phyloP scores from a whole-genome alignment of 2,888 invertebrate species.

The Pachymerium ferrugineum region DNA sequence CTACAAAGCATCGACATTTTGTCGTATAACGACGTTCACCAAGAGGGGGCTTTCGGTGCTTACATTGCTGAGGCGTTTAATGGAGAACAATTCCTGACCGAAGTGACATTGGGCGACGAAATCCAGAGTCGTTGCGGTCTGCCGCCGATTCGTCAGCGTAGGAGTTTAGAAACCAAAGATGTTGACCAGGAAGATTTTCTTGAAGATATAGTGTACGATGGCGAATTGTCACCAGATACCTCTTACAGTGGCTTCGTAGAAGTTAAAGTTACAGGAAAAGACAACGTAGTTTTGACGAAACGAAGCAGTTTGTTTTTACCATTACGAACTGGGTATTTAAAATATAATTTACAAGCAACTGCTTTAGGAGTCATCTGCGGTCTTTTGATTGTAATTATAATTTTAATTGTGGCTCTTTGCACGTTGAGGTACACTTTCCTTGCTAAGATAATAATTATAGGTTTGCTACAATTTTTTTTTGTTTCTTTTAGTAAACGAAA shows the following conservation, averaged over 20 bases:
- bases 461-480: not conserved
- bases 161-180: not conserved
- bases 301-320: constrained; percentile 31
- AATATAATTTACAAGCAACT: constrained; percentile 30
- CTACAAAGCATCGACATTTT: constrained; percentile 58
- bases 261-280: constrained; percentile 54
- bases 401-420: constrained; percentile 29
- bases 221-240: constrained; percentile 65
- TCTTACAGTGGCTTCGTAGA: constrained; percentile 83
- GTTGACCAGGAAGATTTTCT: not conserved
- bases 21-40: constrained; percentile 68
- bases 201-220: constrained; percentile 54
- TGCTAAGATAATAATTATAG: not conserved
- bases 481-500: constrained; percentile 11
- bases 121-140: constrained; percentile 33
- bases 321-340: constrained; percentile 19
- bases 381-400: constrained; percentile 31
- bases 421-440: constrained; percentile 20
- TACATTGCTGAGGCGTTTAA: constrained; percentile 82
- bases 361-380: constrained; percentile 32
- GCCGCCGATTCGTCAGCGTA: not conserved
- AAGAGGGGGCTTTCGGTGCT: constrained; percentile 62
- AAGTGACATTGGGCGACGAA: constrained; percentile 35
- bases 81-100: constrained; percentile 42
- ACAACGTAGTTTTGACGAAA: constrained; percentile 34